phyloP scores from a whole-genome alignment of 37 sponge, comb jelly and placozoan species.

The Spongia lamella region DNA sequence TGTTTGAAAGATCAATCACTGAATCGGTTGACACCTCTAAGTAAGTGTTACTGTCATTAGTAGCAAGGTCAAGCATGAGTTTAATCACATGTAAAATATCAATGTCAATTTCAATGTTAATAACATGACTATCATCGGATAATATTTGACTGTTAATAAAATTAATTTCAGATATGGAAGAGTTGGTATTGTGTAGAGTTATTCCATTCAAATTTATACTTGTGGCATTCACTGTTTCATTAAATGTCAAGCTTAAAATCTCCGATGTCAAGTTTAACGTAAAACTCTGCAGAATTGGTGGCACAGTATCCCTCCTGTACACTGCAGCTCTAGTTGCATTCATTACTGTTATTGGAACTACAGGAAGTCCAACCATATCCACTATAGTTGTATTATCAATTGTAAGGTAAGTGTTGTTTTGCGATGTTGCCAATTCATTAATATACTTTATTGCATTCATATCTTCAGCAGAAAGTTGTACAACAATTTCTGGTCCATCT shows the following conservation, averaged over 20 bases:
- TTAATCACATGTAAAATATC: conserved; percentile 69
- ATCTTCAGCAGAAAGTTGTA: conserved; percentile 66
- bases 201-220: conserved; percentile 41
- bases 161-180: neutral
- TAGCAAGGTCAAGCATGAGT: conserved; percentile 57
- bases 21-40: conserved; percentile 23
- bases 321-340: conserved; percentile 30
- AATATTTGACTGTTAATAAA: conserved; percentile 37
- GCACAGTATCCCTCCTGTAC: conserved; percentile 47
- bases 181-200: conserved; percentile 27
- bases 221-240: conserved; percentile 84
- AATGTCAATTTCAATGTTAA: conserved; percentile 53
- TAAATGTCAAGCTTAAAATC: conserved; percentile 70
- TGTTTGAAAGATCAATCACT: conserved; percentile 48
- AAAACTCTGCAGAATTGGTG: conserved; percentile 67
- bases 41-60: conserved; percentile 48
- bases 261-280: conserved; percentile 72
- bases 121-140: conserved; percentile 32
- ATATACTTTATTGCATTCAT: conserved; percentile 78
- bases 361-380: conserved; percentile 68
- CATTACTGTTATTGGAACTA: conserved; percentile 29
- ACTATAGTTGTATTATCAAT: conserved; percentile 48
- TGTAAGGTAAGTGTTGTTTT: conserved; percentile 65
- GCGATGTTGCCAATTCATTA: conserved; percentile 55
- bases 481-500: conserved; percentile 49